Conservation (phyloP, 1,140 invertebrate genomes). For the Leptestheria dahalacensis region DNA sequence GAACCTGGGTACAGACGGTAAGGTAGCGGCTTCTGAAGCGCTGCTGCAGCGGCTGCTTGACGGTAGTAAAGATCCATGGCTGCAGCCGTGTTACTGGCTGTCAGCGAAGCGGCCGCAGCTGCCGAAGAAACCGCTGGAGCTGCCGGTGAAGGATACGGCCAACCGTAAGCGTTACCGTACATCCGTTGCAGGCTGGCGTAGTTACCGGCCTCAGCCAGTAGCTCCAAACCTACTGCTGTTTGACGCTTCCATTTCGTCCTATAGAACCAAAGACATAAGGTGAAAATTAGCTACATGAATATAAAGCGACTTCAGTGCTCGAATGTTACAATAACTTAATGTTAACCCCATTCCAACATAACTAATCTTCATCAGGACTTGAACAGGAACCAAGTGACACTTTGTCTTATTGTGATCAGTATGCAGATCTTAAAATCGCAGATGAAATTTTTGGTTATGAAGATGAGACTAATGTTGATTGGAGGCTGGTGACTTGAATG, state of each 20-base stretch:
- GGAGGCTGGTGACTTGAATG: no score
- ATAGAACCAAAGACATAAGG: conserved; percentile 27
- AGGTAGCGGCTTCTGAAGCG: conserved; percentile 71
- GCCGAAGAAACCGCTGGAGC: conserved; percentile 22
- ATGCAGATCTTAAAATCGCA: no score
- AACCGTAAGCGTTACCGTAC: conserved; percentile 45
- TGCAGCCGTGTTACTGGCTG: conserved; percentile 19
- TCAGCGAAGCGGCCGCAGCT: conserved; percentile 27
- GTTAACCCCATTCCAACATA: no score
- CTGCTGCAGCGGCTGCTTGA: conserved; percentile 53
- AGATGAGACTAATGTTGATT: no score
- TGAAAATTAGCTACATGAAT: no score
- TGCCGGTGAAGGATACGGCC: conserved; percentile 38
- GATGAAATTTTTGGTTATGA: no score
- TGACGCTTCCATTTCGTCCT: conserved; percentile 99
- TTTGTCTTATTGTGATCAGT: no score
- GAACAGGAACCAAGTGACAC: no score
- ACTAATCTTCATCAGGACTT: no score
- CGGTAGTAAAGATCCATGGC: conserved; percentile 64
- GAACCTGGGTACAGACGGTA: conserved; percentile 40
- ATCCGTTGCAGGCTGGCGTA: conserved; percentile 83
- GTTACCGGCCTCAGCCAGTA: conserved; percentile 90
- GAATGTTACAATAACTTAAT: no score
- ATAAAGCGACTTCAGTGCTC: no score
- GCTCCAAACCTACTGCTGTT: conserved; percentile 87